phyloP scores from a whole-genome alignment of 2,113 vertebrate species.

The Hydropotes inermis region DNA sequence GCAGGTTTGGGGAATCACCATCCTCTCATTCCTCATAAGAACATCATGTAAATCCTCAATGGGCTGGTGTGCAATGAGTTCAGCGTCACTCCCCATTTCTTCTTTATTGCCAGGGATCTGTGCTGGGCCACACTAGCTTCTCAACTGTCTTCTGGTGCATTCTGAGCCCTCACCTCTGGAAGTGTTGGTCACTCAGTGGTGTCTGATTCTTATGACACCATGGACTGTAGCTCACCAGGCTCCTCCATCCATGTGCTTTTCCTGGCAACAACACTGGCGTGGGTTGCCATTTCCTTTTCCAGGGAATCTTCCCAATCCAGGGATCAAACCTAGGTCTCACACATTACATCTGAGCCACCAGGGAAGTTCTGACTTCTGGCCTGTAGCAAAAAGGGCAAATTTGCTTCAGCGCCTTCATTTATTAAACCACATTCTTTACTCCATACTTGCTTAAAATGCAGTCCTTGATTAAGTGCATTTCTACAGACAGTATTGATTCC shows the following conservation, averaged over 20 bases:
- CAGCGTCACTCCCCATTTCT: neutral
- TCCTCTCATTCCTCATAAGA: neutral
- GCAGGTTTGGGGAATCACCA: neutral
- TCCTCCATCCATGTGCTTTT: neutral
- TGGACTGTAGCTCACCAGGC: neutral
- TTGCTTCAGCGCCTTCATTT: neutral
- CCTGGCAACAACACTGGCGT: neutral
- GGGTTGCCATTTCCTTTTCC: neutral
- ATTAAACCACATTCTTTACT: neutral
- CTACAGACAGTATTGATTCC: neutral
- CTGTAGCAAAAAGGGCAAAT: neutral
- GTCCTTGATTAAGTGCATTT: neutral
- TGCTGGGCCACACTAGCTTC: accelerated
- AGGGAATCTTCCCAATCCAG: neutral
- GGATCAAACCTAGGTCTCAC: neutral
- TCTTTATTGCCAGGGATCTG: accelerated
- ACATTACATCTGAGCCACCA: neutral
- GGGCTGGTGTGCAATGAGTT: accelerated
- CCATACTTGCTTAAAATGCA: neutral
- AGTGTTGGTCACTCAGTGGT: neutral
- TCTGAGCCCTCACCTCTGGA: neutral
- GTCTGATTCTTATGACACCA: neutral
- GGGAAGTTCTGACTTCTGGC: neutral
- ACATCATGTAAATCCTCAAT: accelerated
- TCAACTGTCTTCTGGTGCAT: neutral